Evolutionary conservation across 2,888 invertebrate species (phyloP).

Genomic region (Hipparchia sbordonii): DNA sequence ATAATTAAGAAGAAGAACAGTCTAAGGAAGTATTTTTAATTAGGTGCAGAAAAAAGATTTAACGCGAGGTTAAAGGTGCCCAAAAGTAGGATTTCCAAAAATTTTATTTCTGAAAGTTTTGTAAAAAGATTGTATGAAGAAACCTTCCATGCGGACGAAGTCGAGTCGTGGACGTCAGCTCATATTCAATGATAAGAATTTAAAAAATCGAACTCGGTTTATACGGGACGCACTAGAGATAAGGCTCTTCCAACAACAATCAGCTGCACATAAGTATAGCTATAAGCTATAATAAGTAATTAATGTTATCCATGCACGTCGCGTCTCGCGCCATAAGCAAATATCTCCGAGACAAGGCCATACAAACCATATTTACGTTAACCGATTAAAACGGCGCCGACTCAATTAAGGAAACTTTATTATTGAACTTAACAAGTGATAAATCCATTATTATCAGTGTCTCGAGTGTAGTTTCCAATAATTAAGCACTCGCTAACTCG

Average conservation of each 20-base stretch:
- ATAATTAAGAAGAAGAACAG: not conserved
- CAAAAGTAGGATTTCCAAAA: too few relatives aligned
- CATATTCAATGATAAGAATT: too few relatives aligned
- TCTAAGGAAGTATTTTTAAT: too few relatives aligned
- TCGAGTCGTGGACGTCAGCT: too few relatives aligned
- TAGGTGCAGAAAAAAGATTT: too few relatives aligned
- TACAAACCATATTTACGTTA: constrained; percentile 15
- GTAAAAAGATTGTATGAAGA: too few relatives aligned
- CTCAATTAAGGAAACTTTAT: constrained; percentile 9
- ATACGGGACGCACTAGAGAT: too few relatives aligned
- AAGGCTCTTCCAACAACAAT: not conserved
- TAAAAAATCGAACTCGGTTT: too few relatives aligned
- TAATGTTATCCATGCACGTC: constrained; percentile 22
- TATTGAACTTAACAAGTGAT: constrained; percentile 9
- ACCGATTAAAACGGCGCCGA: constrained; percentile 21
- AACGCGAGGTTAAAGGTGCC: too few relatives aligned
- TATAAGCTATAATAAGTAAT: not conserved
- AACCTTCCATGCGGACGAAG: too few relatives aligned
- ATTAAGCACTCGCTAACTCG: not conserved
- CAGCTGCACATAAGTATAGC: constrained; percentile 18
- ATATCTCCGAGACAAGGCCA: constrained; percentile 30
- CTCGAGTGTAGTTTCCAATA: not conserved
- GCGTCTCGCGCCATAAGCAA: constrained; percentile 31
- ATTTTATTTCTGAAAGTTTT: too few relatives aligned
- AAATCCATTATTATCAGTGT: constrained; percentile 4